Evolutionary conservation across 2,113 vertebrate genomes (phyloP).

Genomic region (Excalfactoria chinensis): DNA sequence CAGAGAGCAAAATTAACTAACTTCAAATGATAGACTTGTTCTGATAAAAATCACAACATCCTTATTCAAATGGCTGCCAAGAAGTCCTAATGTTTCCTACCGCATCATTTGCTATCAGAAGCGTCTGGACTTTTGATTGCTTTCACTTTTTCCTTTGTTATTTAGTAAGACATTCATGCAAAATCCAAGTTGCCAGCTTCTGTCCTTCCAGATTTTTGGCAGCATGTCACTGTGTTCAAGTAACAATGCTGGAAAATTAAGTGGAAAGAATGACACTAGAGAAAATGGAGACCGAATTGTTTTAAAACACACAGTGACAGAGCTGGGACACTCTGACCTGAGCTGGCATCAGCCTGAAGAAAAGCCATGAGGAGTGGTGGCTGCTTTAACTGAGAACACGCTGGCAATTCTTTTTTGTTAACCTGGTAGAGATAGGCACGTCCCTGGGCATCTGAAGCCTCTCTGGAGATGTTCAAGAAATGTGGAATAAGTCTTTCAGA

Average conservation of each 20-base stretch:
- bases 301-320: slow-evolving; percentile 30
- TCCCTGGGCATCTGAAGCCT: background rate
- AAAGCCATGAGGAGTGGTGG: background rate
- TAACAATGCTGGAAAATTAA: slow-evolving; percentile 45
- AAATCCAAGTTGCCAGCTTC: background rate
- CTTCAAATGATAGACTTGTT: background rate
- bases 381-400: slow-evolving; percentile 45
- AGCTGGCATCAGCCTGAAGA: background rate
- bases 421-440: background rate
- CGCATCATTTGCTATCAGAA: background rate
- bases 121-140: background rate
- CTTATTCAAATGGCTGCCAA: background rate
- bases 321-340: slow-evolving; percentile 55
- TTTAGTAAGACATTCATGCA: background rate
- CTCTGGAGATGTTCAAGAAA: background rate
- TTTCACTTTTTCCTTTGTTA: background rate
- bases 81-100: background rate
- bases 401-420: slow-evolving; percentile 20
- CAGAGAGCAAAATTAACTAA: background rate
- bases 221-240: background rate
- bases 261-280: slow-evolving; percentile 17
- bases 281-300: slow-evolving; percentile 5
- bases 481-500: background rate
- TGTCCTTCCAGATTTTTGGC: slow-evolving; percentile 25
- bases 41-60: background rate